Base-by-base conservation (phyloP, 2,797 vertebrate species). In the Neostethus bicornis region DNA sequence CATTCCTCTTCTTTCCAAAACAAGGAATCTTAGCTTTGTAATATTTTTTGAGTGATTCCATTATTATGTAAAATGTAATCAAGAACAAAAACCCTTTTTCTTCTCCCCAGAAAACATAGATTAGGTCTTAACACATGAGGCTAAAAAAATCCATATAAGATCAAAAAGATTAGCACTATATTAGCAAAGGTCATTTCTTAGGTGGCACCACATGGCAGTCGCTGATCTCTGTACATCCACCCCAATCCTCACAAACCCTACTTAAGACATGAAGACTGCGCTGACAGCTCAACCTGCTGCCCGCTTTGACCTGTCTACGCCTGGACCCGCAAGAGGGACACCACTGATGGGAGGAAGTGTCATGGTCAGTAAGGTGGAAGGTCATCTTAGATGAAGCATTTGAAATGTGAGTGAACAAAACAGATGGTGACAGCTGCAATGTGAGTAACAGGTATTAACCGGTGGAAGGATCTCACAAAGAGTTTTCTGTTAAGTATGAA, bases 211-310 rank as follows among this genome's bases (percentile, higher is more conserved):
- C 73, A 70, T 59, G 16, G 54, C 42, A 65, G 42, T 25, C 42
- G 45, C 28, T 51, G 28, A 51, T 28, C 55, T 49, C 32, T 39
- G 32, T 9, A 46, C 2, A 6, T 67, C 51, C 59, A 48, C 24
- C 43, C 7, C 55, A n/a, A 51, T 59, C 48, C 42, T 70, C 42
- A 72, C 66, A 44, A 14, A 51, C 50, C 24, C 46, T 64, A 54
- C 68, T 57, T 63, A 67, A 66, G 74, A 70, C 32, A 4, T 57
- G 64, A 68, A 73, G 76, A 66, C 75, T 73, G 66, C 61, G 63
- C 61, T 63, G 74, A 83, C 81, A 84, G 73, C 73, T 83, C 69
- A 69, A 69, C 70, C 63, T 68, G 73, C 79, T 74, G 11, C 84
- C 83, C 80, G 56, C 5, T 28, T 47, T 46, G 70, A 81, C 70